Conservation (phyloP, 2,797 vertebrate genomes). For the Silurus lanzhouensis region DNA sequence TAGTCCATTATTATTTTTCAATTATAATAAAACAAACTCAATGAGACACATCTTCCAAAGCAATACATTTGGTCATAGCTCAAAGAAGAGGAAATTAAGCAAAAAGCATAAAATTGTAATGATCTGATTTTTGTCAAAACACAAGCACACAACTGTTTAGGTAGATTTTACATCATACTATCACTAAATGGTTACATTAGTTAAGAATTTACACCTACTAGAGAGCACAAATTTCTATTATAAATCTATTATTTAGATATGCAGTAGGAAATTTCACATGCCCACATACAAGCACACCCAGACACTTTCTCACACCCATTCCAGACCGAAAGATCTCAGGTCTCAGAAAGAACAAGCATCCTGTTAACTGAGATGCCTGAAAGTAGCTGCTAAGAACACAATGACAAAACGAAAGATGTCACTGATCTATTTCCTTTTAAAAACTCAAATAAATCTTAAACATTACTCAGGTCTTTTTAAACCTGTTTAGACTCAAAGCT, state of each 20-base stretch:
- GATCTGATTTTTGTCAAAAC: neutral
- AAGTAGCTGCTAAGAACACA: constrained; percentile 61
- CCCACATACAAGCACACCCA: constrained; percentile 26
- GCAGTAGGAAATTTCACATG: neutral
- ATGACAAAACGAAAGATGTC: constrained; percentile 47
- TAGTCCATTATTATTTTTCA: neutral
- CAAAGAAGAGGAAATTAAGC: neutral
- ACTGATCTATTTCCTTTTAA: constrained; percentile 30
- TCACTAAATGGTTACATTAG: neutral
- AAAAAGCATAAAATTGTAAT: neutral
- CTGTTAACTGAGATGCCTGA: constrained; percentile 68
- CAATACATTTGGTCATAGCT: neutral
- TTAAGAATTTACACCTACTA: neutral
- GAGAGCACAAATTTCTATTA: too few species aligned
- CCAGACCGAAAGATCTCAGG: constrained; percentile 53
- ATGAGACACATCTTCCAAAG: neutral
- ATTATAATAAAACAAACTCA: neutral
- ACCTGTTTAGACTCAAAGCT: neutral
- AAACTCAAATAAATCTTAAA: neutral
- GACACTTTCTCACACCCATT: constrained; percentile 53
- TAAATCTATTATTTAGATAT: too few species aligned
- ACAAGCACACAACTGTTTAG: too few species aligned
- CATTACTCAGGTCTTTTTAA: too few species aligned
- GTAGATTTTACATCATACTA: neutral
- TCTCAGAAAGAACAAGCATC: constrained; percentile 59